Evolutionary conservation across 1,140 invertebrate species (phyloP).

Genomic region (Gryon sp.): DNA sequence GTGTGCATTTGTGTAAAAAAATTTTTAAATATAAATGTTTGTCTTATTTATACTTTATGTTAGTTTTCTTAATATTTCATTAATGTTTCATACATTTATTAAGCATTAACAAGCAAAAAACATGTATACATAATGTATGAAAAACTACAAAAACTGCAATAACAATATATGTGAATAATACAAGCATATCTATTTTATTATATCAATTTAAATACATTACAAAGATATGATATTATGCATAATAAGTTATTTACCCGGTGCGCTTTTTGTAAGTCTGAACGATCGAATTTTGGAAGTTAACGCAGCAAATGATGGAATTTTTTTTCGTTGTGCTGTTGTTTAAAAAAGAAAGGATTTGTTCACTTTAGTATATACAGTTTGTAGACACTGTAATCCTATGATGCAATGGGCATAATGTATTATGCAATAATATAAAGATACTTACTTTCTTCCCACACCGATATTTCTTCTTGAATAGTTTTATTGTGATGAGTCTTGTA

Average conservation of each 20-base stretch:
- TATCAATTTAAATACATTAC: constrained; percentile 1
- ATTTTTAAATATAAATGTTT: no score
- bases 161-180: no score
- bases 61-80: no score
- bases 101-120: no score
- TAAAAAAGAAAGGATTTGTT: constrained; percentile 52
- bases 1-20: no score
- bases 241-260: constrained; percentile 67
- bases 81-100: no score
- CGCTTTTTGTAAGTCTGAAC: constrained; percentile 71
- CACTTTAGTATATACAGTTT: constrained; percentile 58
- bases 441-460: constrained; percentile 81
- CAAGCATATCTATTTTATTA: no score
- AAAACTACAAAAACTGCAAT: no score
- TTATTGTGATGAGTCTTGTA: constrained; percentile 81
- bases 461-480: constrained; percentile 80
- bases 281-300: constrained; percentile 68
- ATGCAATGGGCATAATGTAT: constrained; percentile 38
- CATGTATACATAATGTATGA: no score
- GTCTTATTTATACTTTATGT: no score
- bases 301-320: constrained; percentile 68
- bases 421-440: constrained; percentile 67
- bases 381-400: constrained; percentile 26
- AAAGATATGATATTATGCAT: background rate
- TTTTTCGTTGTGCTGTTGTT: constrained; percentile 58